phyloP scores from a whole-genome alignment of 2,888 invertebrate genomes.

The Rapana venosa region DNA sequence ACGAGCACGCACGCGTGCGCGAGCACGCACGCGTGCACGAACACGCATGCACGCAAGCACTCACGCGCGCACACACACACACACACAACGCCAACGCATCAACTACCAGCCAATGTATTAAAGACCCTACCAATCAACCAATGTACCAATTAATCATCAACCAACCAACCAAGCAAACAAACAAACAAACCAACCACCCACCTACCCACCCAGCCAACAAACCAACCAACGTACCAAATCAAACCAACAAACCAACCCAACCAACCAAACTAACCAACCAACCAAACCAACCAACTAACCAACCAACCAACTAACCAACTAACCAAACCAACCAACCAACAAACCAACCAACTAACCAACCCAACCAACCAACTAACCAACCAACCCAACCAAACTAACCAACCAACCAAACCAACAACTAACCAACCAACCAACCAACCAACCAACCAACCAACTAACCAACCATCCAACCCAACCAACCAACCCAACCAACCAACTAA shows the following conservation, averaged over 20 bases:
- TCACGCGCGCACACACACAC: slow-evolving; percentile 29
- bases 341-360: no score
- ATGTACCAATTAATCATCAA: no score
- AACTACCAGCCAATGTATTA: not conserved
- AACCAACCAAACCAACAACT: no score
- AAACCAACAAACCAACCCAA: no score
- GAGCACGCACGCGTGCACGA: not conserved
- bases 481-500: no score
- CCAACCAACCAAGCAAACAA: no score
- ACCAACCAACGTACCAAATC: no score
- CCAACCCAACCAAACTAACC: no score
- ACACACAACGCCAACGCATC: not conserved
- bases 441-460: not conserved
- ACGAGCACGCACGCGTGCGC: not conserved
- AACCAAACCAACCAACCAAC: not conserved
- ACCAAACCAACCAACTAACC: not conserved
- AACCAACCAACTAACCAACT: not conserved
- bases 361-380: not conserved
- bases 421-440: not conserved
- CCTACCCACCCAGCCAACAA: no score
- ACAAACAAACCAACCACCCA: no score
- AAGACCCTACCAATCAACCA: not conserved
- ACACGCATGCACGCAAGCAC: not conserved
- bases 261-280: no score
- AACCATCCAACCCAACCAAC: no score